phyloP scores from a whole-genome alignment of 2,888 invertebrate genomes.

The Nomada ruficornis region DNA sequence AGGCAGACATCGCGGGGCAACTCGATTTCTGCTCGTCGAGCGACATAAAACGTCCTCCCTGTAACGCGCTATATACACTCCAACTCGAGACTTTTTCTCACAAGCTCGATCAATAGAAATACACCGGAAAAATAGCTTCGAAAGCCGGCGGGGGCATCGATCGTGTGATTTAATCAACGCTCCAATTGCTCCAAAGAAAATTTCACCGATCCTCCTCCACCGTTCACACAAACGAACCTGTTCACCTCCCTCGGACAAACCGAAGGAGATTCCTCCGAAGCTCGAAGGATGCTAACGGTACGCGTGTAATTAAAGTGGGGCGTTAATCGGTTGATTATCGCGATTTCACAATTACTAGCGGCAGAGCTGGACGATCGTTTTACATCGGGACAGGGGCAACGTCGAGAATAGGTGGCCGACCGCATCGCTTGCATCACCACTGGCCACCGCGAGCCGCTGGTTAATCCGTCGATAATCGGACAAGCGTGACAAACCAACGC shows the following conservation, averaged over 20 bases:
- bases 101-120: not conserved
- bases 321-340: slow-evolving; percentile 18
- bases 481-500: slow-evolving; percentile 71
- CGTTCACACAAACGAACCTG: too few species aligned
- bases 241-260: not conserved
- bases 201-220: slow-evolving; percentile 12
- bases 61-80: not conserved
- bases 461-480: slow-evolving; percentile 73
- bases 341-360: slow-evolving; percentile 36
- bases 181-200: slow-evolving; percentile 39
- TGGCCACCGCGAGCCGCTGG: slow-evolving; percentile 42
- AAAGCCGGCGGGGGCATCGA: slow-evolving; percentile 21
- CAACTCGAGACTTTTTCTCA: slow-evolving; percentile 6
- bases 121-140: slow-evolving; percentile 18
- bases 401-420: slow-evolving; percentile 36
- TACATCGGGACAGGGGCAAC: slow-evolving; percentile 5
- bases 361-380: not conserved
- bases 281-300: not conserved
- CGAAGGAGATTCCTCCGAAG: not conserved
- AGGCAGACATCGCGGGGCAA: slow-evolving; percentile 29
- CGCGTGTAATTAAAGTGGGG: slow-evolving; percentile 17
- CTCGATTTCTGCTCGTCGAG: slow-evolving; percentile 13
- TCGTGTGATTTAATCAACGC: slow-evolving; percentile 44
- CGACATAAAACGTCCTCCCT: not conserved
- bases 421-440: slow-evolving; percentile 49